Evolutionary conservation across 2,888 invertebrate genomes (phyloP).

Genomic region (Dione vanillae): DNA sequence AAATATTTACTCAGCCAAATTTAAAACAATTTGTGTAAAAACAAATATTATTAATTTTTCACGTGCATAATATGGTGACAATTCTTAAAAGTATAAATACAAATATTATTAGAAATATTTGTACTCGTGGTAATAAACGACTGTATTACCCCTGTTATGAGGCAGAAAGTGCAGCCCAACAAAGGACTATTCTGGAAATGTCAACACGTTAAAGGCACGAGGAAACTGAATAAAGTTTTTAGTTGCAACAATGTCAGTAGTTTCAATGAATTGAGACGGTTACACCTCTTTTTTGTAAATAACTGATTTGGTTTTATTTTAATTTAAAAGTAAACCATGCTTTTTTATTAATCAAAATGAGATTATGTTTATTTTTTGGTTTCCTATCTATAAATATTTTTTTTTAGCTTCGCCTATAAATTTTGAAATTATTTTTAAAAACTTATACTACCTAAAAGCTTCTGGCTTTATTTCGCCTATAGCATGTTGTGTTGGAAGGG

Average conservation of each 20-base stretch:
- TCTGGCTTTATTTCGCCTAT: too few species aligned
- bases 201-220: slow-evolving; percentile 69
- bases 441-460: too few species aligned
- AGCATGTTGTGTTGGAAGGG: too few species aligned
- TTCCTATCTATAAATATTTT: too few species aligned
- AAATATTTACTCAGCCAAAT: not conserved
- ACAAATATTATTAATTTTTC: not conserved
- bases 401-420: too few species aligned
- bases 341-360: too few species aligned
- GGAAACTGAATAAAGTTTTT: slow-evolving; percentile 67
- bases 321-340: too few species aligned
- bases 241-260: slow-evolving; percentile 64
- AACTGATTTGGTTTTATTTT: not conserved
- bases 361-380: too few species aligned
- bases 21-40: not conserved
- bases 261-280: slow-evolving; percentile 1
- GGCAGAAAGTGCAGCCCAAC: slow-evolving; percentile 57
- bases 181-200: slow-evolving; percentile 76
- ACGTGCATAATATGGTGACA: not conserved
- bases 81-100: slow-evolving; percentile 21
- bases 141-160: slow-evolving; percentile 32
- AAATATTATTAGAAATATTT: slow-evolving; percentile 22
- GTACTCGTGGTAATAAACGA: slow-evolving; percentile 21
- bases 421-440: too few species aligned
- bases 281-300: not conserved